Evolutionary conservation across 2,113 vertebrate species (phyloP).

Genomic region (Psammodynastes pulverulentus): DNA sequence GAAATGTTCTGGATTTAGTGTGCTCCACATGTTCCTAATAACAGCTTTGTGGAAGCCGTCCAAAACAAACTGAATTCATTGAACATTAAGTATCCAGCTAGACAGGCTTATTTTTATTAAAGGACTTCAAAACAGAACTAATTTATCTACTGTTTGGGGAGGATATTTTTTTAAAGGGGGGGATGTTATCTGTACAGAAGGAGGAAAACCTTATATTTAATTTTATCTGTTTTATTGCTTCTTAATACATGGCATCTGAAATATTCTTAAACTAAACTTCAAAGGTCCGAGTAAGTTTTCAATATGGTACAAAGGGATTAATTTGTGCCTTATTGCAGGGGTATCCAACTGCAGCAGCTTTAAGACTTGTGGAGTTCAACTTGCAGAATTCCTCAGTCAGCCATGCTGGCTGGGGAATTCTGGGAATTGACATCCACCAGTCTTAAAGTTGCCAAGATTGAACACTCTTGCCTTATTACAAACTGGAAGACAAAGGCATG

Average conservation of each 20-base stretch:
- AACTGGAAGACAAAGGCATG: neutral
- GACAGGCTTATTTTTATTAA: neutral
- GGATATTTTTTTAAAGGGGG: neutral
- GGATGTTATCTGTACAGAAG: neutral
- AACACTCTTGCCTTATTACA: neutral
- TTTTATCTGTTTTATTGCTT: neutral
- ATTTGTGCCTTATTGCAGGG: neutral
- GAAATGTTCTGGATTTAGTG: neutral
- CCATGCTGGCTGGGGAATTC: neutral
- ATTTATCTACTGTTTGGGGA: neutral
- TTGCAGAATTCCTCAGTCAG: neutral
- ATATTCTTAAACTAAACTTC: neutral
- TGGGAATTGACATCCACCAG: neutral
- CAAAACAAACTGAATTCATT: neutral
- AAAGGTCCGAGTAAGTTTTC: neutral
- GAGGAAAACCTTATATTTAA: neutral
- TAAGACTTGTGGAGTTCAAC: neutral
- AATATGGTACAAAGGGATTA: neutral
- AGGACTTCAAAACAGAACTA: neutral
- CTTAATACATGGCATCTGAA: neutral
- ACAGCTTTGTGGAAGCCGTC: neutral
- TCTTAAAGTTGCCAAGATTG: neutral
- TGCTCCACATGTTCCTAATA: neutral
- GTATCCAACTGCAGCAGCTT: neutral
- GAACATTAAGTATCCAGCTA: neutral